Evolutionary conservation across 2,113 vertebrate genomes (phyloP).

Genomic region (Ivindomyrus marchei): DNA sequence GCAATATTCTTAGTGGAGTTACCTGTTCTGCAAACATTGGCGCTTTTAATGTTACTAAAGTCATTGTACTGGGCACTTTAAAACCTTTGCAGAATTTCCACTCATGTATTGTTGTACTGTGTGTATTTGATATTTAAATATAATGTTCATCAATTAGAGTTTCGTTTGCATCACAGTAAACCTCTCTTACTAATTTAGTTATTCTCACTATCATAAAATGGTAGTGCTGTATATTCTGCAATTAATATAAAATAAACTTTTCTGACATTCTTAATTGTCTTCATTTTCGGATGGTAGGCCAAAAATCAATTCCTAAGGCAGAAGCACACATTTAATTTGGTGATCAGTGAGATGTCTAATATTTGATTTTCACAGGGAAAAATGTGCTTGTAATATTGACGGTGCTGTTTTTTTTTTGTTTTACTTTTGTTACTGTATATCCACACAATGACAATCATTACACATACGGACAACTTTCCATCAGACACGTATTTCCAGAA

Average conservation of each 20-base stretch:
- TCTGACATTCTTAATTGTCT: constrained; percentile 50
- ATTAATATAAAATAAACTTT: constrained; percentile 71
- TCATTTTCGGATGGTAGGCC: not conserved
- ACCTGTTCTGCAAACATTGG: constrained; percentile 43
- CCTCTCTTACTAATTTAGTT: constrained; percentile 44
- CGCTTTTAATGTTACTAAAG: constrained; percentile 36
- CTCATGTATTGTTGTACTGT: constrained; percentile 40
- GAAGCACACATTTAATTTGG: not conserved
- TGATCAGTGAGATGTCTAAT: not conserved
- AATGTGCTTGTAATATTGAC: not conserved
- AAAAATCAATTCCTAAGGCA: not conserved
- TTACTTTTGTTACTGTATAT: not conserved
- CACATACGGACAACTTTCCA: not conserved
- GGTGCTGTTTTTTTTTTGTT: not conserved
- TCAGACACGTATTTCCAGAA: not conserved
- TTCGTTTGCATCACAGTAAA: constrained; percentile 50
- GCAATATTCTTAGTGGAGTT: constrained; percentile 48
- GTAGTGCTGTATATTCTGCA: constrained; percentile 69
- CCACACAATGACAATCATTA: not conserved
- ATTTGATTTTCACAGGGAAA: not conserved
- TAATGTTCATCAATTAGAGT: constrained; percentile 40
- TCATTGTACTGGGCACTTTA: constrained; percentile 44
- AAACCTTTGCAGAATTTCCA: constrained; percentile 32
- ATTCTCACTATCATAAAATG: constrained; percentile 64
- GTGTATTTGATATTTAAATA: constrained; percentile 46